Conservation (phyloP, 2,888 invertebrate species). For the Latrodectus hesperus region DNA sequence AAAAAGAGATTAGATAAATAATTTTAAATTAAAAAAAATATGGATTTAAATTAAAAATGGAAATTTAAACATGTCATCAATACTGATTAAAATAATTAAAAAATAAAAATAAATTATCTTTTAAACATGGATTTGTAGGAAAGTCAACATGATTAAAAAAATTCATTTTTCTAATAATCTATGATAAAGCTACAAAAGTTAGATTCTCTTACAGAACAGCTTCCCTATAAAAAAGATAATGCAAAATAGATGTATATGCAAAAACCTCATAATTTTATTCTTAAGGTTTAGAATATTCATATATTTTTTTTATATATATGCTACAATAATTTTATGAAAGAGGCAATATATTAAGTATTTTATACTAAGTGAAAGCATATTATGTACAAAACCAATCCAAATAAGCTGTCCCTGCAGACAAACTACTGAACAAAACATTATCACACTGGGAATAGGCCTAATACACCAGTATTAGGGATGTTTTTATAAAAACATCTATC, state of each 20-base stretch:
- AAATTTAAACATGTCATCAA: no score
- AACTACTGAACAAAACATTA: background rate
- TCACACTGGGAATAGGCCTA: background rate
- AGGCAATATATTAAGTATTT: background rate
- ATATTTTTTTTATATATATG: background rate
- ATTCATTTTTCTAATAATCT: no score
- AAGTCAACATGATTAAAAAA: no score
- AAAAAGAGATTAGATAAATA: no score
- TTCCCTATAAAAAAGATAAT: background rate
- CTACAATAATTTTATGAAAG: background rate
- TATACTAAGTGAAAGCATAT: no score
- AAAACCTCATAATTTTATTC: background rate
- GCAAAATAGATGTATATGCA: background rate
- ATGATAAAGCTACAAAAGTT: background rate
- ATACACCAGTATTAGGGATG: constrained; percentile 9
- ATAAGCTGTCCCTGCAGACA: background rate
- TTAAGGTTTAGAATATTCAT: background rate
- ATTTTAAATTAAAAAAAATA: no score
- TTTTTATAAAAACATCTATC: background rate
- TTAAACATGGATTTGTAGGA: no score
- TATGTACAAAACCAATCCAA: no score
- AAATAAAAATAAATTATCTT: no score
- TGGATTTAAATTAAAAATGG: no score
- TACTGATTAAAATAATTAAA: no score
- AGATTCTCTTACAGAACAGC: background rate